Base-by-base conservation (phyloP, 2,888 invertebrate genomes). In the Philereme transversata region DNA sequence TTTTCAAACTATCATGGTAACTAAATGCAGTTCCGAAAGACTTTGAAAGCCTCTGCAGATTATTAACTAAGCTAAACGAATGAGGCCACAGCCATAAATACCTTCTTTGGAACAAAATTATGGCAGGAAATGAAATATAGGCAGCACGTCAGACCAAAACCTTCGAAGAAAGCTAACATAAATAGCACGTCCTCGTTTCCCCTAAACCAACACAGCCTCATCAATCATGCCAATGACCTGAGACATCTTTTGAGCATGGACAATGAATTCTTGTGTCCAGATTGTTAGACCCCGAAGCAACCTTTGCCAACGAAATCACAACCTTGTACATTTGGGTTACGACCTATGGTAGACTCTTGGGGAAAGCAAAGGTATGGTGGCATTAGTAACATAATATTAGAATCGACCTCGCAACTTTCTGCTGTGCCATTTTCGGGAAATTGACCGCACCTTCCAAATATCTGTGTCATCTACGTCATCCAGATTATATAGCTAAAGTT, bases 351-450 rank as follows among this genome's bases (percentile, higher is more conserved):
- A 57, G 67, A 55, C 9, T 61, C 51, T 48, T 55, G 54, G 51
- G 56, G 69, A 74, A 73, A 68, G 70, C 65, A 68, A 57, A 51
- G 67, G 40, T 61, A 62, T 64, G 63, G 62, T 67, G 67, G 70
- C 68, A 68, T 57, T 73, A 71, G 70, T 65, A 65, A 65, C 53
- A 52, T 47, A 53, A 49, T 53, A 57, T 64, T 69, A 76, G 68
- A 70, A 72, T 66, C 77, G 84, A 84, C 86, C 84, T 77, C 77
- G 70, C 79, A 72, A 75, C 78, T 82, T 81, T 77, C 72, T 74
- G 73, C 68, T 77, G 77, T 81, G 84, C 79, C 79, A 82, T 86
- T 87, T 83, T 74, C 76, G 72, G 74, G 70, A 78, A 84, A 84
- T 80, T 74, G 78, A 77, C 82, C 84, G 73, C 84, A 70, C 87